Evolutionary conservation across 2,113 vertebrate species (phyloP).

Genomic region (Zosterops lateralis): DNA sequence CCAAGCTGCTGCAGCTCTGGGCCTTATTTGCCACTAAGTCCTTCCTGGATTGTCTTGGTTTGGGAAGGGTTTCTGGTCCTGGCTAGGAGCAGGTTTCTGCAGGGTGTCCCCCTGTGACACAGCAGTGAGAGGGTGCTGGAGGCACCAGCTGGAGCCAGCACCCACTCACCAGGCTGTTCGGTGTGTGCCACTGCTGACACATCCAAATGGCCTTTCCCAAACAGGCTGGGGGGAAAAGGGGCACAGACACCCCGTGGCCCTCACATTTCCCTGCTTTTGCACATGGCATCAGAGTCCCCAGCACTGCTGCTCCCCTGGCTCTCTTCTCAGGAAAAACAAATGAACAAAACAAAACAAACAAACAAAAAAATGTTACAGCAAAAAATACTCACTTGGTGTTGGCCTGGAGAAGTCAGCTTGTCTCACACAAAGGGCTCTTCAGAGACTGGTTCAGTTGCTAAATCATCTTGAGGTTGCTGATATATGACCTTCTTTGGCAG

Average conservation of each 20-base stretch:
- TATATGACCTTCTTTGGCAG: not conserved
- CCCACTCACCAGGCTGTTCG: not conserved
- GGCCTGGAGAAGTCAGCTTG: not conserved
- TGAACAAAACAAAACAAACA: not conserved
- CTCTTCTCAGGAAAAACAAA: not conserved
- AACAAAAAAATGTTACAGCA: not conserved
- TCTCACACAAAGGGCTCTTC: rapidly evolving
- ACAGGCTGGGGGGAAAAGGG: not conserved
- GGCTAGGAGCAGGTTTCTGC: not conserved
- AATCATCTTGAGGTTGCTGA: rapidly evolving
- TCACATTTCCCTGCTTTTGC: not conserved
- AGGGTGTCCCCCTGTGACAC: not conserved
- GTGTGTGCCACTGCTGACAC: not conserved
- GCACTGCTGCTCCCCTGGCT: not conserved
- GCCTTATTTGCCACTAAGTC: not conserved
- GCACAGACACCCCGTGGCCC: rapidly evolving
- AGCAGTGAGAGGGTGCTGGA: not conserved
- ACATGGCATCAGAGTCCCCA: rapidly evolving
- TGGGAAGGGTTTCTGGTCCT: not conserved
- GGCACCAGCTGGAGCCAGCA: not conserved
- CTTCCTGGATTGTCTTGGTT: not conserved
- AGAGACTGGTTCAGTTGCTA: not conserved
- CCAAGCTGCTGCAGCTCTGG: not conserved
- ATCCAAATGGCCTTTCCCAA: not conserved
- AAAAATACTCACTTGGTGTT: not conserved